phyloP scores from a whole-genome alignment of 92 coral and sea anemone genomes.

The Hydrozoanthus gracilis region DNA sequence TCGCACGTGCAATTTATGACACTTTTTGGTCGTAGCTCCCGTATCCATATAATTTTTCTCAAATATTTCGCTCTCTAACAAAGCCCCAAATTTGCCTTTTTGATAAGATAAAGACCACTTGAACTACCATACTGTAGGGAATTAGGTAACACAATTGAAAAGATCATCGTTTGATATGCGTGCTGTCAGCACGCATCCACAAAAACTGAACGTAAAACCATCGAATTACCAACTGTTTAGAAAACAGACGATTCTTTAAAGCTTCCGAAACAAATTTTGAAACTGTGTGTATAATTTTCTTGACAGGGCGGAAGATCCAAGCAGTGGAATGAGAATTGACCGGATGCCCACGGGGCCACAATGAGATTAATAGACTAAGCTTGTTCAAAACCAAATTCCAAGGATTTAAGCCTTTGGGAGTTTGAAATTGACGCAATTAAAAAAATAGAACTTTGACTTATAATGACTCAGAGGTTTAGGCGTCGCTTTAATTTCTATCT shows the following conservation, averaged over 20 bases:
- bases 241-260: background rate
- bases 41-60: background rate
- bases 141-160: background rate
- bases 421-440: background rate
- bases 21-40: background rate
- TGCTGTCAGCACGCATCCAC: background rate
- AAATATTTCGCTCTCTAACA: background rate
- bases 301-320: background rate
- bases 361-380: background rate
- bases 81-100: background rate
- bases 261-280: background rate
- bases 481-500: too few species aligned
- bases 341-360: background rate
- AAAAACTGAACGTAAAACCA: background rate
- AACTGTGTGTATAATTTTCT: background rate
- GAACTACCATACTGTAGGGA: background rate
- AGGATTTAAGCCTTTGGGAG: background rate
- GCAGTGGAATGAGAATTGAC: background rate
- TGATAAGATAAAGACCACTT: background rate
- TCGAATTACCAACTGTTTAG: too few species aligned
- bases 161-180: background rate
- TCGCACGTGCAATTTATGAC: background rate
- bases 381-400: conserved; percentile 31
- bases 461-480: background rate
- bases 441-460: background rate